Evolutionary conservation across 2,797 vertebrate species (phyloP).

Genomic region (Propithecus deckenii): DNA sequence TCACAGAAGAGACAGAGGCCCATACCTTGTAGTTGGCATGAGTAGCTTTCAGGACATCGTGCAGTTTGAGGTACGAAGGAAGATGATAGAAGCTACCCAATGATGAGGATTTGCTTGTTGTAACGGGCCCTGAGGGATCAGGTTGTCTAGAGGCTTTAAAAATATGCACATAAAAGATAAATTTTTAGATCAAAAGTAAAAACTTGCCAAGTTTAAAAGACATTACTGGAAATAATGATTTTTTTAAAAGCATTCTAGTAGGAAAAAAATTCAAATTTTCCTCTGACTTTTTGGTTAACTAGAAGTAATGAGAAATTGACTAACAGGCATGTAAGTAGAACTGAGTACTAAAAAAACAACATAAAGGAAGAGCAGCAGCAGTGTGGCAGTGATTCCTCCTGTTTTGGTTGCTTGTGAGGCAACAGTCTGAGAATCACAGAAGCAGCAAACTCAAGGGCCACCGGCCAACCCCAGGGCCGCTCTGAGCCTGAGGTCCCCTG

Average conservation of each 20-base stretch:
- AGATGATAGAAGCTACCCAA: constrained; percentile 97
- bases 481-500: neutral
- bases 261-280: neutral
- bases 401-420: neutral
- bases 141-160: constrained; percentile 89
- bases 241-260: neutral
- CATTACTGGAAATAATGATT: neutral
- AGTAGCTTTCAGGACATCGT: constrained; percentile 97
- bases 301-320: neutral
- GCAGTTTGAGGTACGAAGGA: constrained; percentile 96
- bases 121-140: constrained; percentile 88
- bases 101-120: constrained; percentile 92
- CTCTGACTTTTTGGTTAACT: neutral
- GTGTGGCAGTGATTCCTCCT: accelerated
- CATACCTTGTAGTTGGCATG: constrained; percentile 97
- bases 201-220: neutral
- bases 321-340: neutral
- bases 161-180: neutral
- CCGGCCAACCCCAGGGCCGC: neutral
- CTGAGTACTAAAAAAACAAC: neutral
- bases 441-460: neutral
- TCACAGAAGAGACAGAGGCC: neutral
- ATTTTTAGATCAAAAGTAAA: neutral
- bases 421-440: neutral
- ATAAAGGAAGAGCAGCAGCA: accelerated